phyloP scores from a whole-genome alignment of 2,888 invertebrate species.

The Platypus cylindrus region DNA sequence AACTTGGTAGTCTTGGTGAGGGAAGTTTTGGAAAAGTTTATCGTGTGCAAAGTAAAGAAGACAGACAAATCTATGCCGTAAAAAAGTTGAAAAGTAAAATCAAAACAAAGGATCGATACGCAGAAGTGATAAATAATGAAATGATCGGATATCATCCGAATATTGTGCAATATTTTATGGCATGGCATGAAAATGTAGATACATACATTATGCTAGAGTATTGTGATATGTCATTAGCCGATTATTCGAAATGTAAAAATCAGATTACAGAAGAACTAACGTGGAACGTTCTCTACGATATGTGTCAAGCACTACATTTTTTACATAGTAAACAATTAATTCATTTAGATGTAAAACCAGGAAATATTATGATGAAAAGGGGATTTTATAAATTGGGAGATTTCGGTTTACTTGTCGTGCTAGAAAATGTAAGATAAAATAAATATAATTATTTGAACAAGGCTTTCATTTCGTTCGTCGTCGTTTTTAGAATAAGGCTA shows the following conservation, averaged over 20 bases:
- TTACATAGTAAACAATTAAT: constrained; percentile 54
- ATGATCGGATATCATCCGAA: constrained; percentile 53
- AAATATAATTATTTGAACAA: constrained; percentile 1
- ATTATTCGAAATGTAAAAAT: constrained; percentile 42
- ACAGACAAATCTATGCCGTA: constrained; percentile 55
- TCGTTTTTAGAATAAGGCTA: constrained; percentile 14
- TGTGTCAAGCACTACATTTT: constrained; percentile 50
- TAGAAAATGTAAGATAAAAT: constrained; percentile 35
- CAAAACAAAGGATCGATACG: constrained; percentile 42
- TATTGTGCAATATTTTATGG: constrained; percentile 50
- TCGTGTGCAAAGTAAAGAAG: constrained; percentile 50
- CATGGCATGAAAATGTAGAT: constrained; percentile 60
- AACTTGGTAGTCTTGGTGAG: constrained; percentile 49
- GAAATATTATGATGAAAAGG: constrained; percentile 57
- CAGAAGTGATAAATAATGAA: constrained; percentile 57
- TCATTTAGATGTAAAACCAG: constrained; percentile 67
- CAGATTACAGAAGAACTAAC: constrained; percentile 47
- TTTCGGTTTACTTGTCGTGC: constrained; percentile 58
- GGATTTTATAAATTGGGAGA: constrained; percentile 60
- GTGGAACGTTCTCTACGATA: constrained; percentile 55
- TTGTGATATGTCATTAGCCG: constrained; percentile 48
- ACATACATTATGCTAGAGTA: constrained; percentile 61
- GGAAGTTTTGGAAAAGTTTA: constrained; percentile 68
- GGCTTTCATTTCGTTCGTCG: not conserved
- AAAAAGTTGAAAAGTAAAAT: constrained; percentile 51